Conservation (phyloP, 23 tunicate species). For the Corella eumyota region DNA sequence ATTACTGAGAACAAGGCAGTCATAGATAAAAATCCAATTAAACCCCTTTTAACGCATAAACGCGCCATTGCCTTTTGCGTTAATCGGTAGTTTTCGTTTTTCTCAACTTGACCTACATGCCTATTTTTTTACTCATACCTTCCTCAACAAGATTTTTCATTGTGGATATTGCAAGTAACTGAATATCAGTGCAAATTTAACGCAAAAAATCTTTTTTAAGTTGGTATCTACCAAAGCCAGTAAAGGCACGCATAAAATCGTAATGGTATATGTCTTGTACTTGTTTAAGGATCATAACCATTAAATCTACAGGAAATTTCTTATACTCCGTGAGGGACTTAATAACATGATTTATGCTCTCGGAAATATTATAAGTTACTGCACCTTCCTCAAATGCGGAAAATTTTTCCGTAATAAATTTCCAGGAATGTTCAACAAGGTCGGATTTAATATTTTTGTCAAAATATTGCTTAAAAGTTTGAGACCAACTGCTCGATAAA, state of each 20-base stretch:
- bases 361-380: slow-evolving; percentile 11
- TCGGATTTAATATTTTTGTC: background rate
- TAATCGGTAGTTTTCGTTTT: background rate
- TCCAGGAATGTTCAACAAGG: background rate
- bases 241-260: slow-evolving; percentile 7
- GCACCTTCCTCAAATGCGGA: slow-evolving; percentile 7
- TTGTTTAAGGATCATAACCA: background rate
- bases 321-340: slow-evolving; percentile 10
- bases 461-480: background rate
- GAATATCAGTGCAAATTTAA: background rate
- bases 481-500: background rate
- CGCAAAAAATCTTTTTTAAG: slow-evolving; percentile 6
- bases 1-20: background rate
- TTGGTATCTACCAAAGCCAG: slow-evolving; percentile 20
- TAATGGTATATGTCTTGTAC: slow-evolving; percentile 9
- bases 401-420: background rate
- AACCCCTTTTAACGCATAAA: background rate
- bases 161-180: background rate
- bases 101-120: background rate
- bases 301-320: slow-evolving; percentile 6
- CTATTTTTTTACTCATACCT: background rate
- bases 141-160: background rate
- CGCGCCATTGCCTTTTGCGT: slow-evolving; percentile 4
- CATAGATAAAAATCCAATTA: background rate
- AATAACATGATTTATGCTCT: slow-evolving; percentile 14